Percentiles rank a stretch among this genome's conserved stretches.
Evolutionary conservation across 2,797 vertebrate species (phyloP).

Genomic region (Cryptoblepharus egeriae): DNA sequence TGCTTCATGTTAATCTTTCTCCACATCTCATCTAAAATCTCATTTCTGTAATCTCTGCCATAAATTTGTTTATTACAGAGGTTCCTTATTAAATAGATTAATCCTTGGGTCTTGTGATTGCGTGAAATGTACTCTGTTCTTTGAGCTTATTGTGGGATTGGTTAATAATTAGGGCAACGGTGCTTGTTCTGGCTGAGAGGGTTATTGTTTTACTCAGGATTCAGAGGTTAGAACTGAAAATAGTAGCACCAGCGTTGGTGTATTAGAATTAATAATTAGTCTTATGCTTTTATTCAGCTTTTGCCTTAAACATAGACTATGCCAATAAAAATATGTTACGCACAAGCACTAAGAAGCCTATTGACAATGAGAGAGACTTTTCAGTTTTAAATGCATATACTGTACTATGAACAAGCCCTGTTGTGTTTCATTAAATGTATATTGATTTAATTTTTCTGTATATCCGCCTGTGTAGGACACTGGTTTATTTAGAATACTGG

Average conservation of each 20-base stretch:
- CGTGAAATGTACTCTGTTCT: constrained; percentile 65
- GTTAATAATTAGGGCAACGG: constrained; percentile 67
- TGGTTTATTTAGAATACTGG: constrained; percentile 16
- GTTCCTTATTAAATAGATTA: constrained; percentile 67
- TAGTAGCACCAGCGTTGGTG: neutral
- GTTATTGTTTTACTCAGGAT: constrained; percentile 32
- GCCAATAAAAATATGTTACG: neutral
- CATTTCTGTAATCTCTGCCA: constrained; percentile 56
- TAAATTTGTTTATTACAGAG: constrained; percentile 60
- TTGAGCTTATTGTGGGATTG: constrained; percentile 65
- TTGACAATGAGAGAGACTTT: neutral
- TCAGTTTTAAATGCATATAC: neutral
- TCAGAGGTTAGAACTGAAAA: constrained; percentile 40
- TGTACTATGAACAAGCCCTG: constrained; percentile 1
- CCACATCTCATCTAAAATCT: constrained; percentile 44
- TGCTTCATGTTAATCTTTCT: constrained; percentile 40
- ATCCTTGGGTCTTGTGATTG: constrained; percentile 66
- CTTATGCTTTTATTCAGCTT: neutral
- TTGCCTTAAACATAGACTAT: neutral
- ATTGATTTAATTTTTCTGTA: constrained; percentile 17
- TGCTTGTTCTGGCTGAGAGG: constrained; percentile 55
- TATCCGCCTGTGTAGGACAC: neutral
- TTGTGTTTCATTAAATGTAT: constrained; percentile 18
- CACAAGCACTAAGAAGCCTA: neutral
- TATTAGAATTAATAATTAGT: constrained; percentile 17